Evolutionary conservation across 2,888 invertebrate genomes (phyloP).

Genomic region (Pristionchus mayeri): DNA sequence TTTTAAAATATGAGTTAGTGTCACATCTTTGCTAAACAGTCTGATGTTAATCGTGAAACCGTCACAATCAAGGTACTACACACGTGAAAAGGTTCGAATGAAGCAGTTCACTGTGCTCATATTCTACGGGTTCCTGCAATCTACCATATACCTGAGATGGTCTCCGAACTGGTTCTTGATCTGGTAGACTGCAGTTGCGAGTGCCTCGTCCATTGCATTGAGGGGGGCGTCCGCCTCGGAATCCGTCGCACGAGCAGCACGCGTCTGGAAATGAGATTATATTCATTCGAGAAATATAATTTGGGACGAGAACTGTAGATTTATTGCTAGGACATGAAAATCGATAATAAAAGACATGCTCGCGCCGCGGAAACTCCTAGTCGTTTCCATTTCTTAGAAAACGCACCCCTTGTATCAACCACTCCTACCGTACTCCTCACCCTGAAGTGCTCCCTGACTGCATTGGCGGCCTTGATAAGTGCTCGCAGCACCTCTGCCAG

Average conservation of each 20-base stretch:
- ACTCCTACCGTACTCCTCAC: constrained; percentile 38
- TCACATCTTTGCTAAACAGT: background rate
- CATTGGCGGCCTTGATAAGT: constrained; percentile 50
- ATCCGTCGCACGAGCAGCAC: constrained; percentile 11
- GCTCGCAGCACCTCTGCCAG: constrained; percentile 50
- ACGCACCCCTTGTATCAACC: too few relatives aligned
- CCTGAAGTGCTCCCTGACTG: constrained; percentile 60
- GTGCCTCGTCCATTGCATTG: background rate
- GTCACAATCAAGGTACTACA: background rate
- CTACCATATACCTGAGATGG: constrained; percentile 35
- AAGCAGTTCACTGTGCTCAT: too few relatives aligned
- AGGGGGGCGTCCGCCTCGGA: constrained; percentile 37
- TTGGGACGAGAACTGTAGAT: too few relatives aligned
- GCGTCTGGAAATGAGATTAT: background rate
- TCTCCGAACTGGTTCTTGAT: constrained; percentile 38
- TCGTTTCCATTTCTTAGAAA: too few relatives aligned
- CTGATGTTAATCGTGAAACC: background rate
- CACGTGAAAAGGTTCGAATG: too few relatives aligned
- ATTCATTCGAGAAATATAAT: too few relatives aligned
- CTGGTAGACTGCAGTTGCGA: constrained; percentile 39
- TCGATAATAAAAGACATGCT: too few relatives aligned
- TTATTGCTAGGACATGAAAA: too few relatives aligned
- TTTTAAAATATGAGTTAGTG: background rate
- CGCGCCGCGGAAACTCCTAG: too few relatives aligned
- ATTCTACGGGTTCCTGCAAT: too few relatives aligned